Conservation (phyloP, 2,888 invertebrate species). For the Eupsilia transversa region DNA sequence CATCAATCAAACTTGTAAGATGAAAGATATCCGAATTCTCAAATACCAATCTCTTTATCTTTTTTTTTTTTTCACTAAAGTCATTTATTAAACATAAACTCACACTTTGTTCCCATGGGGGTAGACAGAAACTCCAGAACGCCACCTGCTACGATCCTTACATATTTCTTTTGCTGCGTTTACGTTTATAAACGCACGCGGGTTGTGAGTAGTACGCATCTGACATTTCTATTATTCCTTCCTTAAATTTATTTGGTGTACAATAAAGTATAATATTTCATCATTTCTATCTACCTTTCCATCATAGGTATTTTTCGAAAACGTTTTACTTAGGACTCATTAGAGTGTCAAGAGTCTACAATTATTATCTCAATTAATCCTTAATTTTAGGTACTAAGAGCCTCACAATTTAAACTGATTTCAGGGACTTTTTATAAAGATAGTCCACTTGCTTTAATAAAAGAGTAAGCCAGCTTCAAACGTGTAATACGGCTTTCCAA, state of each 20-base stretch:
- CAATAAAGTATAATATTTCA: background rate
- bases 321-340: background rate
- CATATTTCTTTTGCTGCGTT: no score
- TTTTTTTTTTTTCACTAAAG: background rate
- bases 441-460: constrained; percentile 7
- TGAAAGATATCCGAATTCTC: constrained; percentile 8
- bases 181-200: no score
- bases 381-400: background rate
- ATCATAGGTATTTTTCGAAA: background rate
- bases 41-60: constrained; percentile 21
- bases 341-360: background rate
- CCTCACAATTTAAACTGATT: background rate
- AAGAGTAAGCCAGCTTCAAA: background rate
- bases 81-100: constrained; percentile 4
- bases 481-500: constrained; percentile 15
- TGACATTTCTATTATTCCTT: background rate
- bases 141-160: no score
- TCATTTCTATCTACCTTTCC: background rate
- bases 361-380: no score
- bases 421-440: background rate
- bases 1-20: constrained; percentile 31
- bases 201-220: no score
- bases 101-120: no score
- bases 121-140: no score
- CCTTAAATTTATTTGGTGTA: no score